Conservation (phyloP, 2,113 vertebrate species). For the Cottus gobio region DNA sequence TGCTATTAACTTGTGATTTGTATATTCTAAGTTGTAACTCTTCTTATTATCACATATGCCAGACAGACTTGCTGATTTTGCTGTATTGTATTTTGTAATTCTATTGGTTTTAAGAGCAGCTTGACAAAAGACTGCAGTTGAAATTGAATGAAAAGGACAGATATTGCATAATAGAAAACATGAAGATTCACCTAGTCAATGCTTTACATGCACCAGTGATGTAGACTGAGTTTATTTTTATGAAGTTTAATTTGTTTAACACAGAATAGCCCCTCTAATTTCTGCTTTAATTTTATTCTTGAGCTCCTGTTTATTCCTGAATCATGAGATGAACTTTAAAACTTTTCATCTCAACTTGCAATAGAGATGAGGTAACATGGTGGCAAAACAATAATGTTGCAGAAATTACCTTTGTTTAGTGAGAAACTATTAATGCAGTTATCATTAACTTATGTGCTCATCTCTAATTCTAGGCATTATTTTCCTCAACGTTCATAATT, state of each 20-base stretch:
- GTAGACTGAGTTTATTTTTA: background rate
- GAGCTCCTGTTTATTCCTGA: background rate
- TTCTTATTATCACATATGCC: background rate
- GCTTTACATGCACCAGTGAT: background rate
- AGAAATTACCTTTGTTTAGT: too few relatives aligned
- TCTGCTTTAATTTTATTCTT: background rate
- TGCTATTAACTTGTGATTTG: background rate
- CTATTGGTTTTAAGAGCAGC: conserved; percentile 15
- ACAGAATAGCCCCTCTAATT: background rate
- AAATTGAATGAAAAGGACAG: background rate
- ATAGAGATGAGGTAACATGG: background rate
- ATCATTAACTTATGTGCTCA: background rate
- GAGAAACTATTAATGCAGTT: background rate
- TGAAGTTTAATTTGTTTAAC: background rate
- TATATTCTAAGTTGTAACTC: background rate
- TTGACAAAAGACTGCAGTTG: background rate
- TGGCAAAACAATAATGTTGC: background rate
- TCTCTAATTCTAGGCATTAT: background rate
- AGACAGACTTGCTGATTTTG: conserved; percentile 4
- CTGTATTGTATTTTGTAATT: conserved; percentile 11
- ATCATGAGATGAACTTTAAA: background rate
- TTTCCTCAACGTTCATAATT: background rate
- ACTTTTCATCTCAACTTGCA: background rate
- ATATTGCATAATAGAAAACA: background rate
- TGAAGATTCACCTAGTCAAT: background rate